A percentile compares a stretch with the other conserved stretches of the same genome.
phyloP scores from a whole-genome alignment of 2,797 vertebrate genomes.

The Semaprochilodus insignis region DNA sequence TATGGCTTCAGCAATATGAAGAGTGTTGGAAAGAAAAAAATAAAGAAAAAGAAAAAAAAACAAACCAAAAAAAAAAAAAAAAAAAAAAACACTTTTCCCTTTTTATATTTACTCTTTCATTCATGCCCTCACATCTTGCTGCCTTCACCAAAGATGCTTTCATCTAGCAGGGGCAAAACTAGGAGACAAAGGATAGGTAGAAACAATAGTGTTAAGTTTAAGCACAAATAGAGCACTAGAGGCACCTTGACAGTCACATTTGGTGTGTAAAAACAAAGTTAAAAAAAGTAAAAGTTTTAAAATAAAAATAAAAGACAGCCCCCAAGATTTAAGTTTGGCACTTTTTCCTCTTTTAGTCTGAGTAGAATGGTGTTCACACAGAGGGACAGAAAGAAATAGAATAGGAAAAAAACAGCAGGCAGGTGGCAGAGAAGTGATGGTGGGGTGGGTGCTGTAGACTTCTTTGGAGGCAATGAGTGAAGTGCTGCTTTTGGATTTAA shows the following conservation, averaged over 20 bases:
- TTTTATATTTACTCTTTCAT: constrained; percentile 1
- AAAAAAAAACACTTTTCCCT: constrained; percentile 24
- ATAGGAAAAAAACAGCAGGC: neutral
- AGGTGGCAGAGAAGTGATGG: neutral
- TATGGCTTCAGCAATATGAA: constrained; percentile 17
- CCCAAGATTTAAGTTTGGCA: constrained; percentile 73
- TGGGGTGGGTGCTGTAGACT: constrained; percentile 41
- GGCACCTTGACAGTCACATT: constrained; percentile 8
- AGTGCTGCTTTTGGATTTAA: neutral
- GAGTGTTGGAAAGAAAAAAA: too few relatives aligned
- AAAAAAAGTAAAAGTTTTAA: constrained; percentile 41
- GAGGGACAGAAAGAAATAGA: neutral
- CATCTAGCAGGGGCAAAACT: neutral
- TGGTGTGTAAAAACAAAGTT: constrained; percentile 43
- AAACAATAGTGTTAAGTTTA: constrained; percentile 19
- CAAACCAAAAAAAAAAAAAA: too few relatives aligned
- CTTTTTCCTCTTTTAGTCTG: constrained; percentile 63
- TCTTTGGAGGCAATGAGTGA: constrained; percentile 23
- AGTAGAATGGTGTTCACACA: constrained; percentile 33
- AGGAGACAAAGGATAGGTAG: constrained; percentile 27
- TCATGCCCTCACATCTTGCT: neutral
- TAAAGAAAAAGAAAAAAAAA: too few relatives aligned
- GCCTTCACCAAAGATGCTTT: neutral
- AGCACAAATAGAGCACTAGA: constrained; percentile 16
- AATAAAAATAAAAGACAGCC: constrained; percentile 50